Conservation (phyloP, 2,888 invertebrate species). For the Drosophila testacea region DNA sequence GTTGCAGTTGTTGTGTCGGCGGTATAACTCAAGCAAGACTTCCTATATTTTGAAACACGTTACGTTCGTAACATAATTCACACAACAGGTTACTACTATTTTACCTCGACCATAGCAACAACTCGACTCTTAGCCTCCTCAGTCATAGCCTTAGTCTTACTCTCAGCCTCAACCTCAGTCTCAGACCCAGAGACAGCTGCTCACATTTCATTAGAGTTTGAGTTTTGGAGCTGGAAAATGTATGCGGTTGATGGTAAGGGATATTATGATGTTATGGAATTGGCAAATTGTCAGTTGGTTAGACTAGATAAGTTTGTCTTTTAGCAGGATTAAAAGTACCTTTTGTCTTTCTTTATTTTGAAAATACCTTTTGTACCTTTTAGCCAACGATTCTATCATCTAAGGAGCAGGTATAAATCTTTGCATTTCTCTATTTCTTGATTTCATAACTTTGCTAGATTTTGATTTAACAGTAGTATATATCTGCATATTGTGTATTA, state of each 20-base stretch:
- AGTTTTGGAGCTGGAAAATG: constrained; percentile 27
- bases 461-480: no score
- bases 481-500: no score
- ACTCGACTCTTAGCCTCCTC: constrained; percentile 7
- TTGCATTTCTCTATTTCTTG: no score
- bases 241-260: constrained; percentile 8
- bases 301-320: not conserved
- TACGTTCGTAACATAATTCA: constrained; percentile 85
- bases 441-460: no score
- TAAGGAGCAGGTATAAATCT: no score
- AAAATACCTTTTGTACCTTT: no score
- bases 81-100: constrained; percentile 76
- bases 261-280: constrained; percentile 17
- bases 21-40: constrained; percentile 83
- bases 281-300: constrained; percentile 13
- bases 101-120: constrained; percentile 42
- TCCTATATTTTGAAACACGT: constrained; percentile 85
- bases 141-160: not conserved
- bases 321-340: no score
- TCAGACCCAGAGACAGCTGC: constrained; percentile 9
- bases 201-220: constrained; percentile 20
- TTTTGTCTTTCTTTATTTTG: no score
- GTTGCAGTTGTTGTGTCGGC: constrained; percentile 55
- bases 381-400: no score
- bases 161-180: not conserved